Evolutionary conservation across 2,888 invertebrate genomes (phyloP), one percentile per base, ranked within the genome.

Genomic region (Dinocampus coccinellae): DNA sequence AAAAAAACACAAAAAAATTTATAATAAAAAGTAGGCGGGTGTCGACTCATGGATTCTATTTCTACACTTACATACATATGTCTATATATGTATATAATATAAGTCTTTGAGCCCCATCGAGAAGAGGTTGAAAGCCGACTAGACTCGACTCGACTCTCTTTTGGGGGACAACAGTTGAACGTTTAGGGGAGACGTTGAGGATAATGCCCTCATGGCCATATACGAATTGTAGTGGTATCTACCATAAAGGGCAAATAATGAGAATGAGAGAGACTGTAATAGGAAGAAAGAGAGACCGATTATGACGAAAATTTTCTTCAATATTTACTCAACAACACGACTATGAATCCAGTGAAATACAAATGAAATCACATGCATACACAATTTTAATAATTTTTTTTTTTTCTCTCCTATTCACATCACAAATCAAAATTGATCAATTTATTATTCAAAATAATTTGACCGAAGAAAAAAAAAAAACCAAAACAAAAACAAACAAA

Each of bases 141-240:
- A 53, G 52, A 53, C 63, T 47, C n/a, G n/a, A n/a, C 24, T 47
- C 10, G 42, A 10, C 24, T 16, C 36, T 11, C 0, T 20, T 29
- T 16, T 33, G 10, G 24, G 20, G 39, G 33, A 29, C 24, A 36
- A 36, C 57, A 57, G 57, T 57, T 39, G 57, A 57, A 39, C 57
- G 57, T 66, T 66, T 66, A 66, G 66, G 42, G 42, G 66, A n/a
- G n/a, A 66, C 66, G 57, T 22, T n/a, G n/a, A n/a, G 57, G 66
- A 36, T 66, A 42, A 66, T 57, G 66, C 57, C 57, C 66, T 57
- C 57, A 55, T 66, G 29, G 47, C 42, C 66, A 9, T 58, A 20
- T 13, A 33, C 26, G 11, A 26, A 57, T 26, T 57, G 26, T 29
- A 11, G 4, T 57, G 24, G 10, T n/a, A 22, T 26, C 20, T n/a